Base-by-base conservation (phyloP, 1,140 invertebrate genomes). In the Lordiphosa collinella region DNA sequence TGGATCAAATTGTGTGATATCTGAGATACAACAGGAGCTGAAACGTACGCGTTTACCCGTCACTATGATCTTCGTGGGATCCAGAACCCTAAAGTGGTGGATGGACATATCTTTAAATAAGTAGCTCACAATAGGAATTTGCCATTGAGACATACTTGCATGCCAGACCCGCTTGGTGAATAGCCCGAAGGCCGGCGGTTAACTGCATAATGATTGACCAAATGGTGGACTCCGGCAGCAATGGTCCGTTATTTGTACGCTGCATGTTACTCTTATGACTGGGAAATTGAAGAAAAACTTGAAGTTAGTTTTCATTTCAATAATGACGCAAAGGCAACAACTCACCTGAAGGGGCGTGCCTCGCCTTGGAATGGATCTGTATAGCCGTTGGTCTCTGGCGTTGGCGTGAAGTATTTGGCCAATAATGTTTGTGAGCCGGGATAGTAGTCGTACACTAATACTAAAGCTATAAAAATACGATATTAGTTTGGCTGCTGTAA, bases 141-240 rank as follows among this genome's bases (percentile, higher is more conserved):
- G 0, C 3, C 18, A 22, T 11, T 12, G 4, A 10, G 10, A 67
- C 70, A 61, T 63, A 93, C 91, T 93, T 92, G 89, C 92, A 94
- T 34, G 93, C 92, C 2, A 94, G 89, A 69, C 93, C 93, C 59
- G 95, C 94, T 48, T 95, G 93, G 90, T 99, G 98, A 73, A 99
- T 96, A 41, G 95, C 93, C 36, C 98, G 91, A 38, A 99, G 90
- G 3, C 96, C 97, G n/a, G 97, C 96, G 32, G 96, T 98, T 40
- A 99, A 90, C 90, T 99, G 98, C 71, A 99, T 96, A 16, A 99
- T 94, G 63, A 98, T 97, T 61, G 95, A 95, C 98, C 98, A 99
- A 57, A 99, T 94, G 35, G 96, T 92, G 54, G 93, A 93, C 89
- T 99, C 98, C 0, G 97, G 95, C 50, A 99, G 90, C 90, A 90